These are phyloP conservation scores for Epinephelus fuscoguttatus DNA, from an alignment of 2,113 vertebrate species.

Conservation along the genomic window DNA sequence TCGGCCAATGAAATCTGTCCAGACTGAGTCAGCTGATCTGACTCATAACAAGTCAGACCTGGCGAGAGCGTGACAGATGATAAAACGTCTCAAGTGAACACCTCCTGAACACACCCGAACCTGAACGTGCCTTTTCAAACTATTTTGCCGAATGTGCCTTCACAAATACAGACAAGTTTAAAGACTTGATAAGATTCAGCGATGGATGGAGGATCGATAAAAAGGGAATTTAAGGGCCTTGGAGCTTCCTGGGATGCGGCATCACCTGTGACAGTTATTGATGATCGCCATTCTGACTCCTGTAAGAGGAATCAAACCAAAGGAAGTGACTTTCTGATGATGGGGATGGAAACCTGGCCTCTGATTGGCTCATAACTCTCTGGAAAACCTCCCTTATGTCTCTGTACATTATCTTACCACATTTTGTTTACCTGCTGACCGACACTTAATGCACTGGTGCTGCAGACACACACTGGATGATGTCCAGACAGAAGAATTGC, in stretches of 20 bases:
- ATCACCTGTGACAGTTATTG: neutral
- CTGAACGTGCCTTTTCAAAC: constrained; percentile 21
- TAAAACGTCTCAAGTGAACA: constrained; percentile 11
- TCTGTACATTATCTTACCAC: neutral
- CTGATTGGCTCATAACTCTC: constrained; percentile 50
- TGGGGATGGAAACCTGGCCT: constrained; percentile 36
- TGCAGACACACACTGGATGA: constrained; percentile 12
- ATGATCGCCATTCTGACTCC: constrained; percentile 12
- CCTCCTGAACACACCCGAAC: constrained; percentile 20
- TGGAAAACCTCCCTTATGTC: constrained; percentile 6
- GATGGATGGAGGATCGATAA: constrained; percentile 11
- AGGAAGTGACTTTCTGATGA: constrained; percentile 30
- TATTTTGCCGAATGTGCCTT: constrained; percentile 38
- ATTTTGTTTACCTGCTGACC: constrained; percentile 48
- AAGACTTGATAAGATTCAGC: constrained; percentile 21
- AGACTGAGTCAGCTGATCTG: neutral
- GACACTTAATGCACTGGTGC: constrained; percentile 23
- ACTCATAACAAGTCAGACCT: neutral
- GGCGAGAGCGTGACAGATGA: neutral
- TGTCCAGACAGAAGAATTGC: constrained; percentile 11
- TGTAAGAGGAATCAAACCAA: constrained; percentile 32
- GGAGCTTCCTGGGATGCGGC: neutral
- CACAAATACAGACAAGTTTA: constrained; percentile 12
- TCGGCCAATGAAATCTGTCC: constrained; percentile 6
- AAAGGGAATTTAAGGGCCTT: constrained; percentile 28